Base-by-base conservation (phyloP, 2,888 invertebrate genomes). In the Clusia tigrina region DNA sequence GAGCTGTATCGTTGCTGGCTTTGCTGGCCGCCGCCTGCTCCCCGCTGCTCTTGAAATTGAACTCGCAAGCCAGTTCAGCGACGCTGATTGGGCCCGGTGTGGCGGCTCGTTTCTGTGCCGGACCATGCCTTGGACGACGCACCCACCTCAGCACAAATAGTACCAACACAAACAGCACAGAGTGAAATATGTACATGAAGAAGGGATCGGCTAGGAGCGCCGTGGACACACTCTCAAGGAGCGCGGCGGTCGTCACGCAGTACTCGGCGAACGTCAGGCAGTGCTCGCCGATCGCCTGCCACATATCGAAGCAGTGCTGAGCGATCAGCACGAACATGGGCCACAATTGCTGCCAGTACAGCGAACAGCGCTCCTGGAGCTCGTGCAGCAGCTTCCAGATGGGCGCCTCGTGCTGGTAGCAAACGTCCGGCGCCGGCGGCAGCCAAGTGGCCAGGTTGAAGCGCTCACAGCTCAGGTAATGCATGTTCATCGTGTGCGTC, bases 171-270 rank as follows among this genome's bases (percentile, higher is more conserved):
- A 81, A 62, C 46, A 72, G 37, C 26, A 73, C 72, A 12, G 70
- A 48, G 65, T 80, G 69, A 2, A 80, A 55, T 2, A 71, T 72
- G 56, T 71, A 77, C n/a, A 79, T 67, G 61, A 81, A 80, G 46
- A 78, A 20, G 26, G 68, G 72, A 64, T 79, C 79, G 25, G 2
- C 12, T 12, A 18, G 56, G 32, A 25, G 37, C 25, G 20, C 32
- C 24, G 17, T 25, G 2, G 52, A 12, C 32, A 6, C 25, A 12
- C 62, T 54, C 0, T 51, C 24, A 1, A 71, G 20, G 6, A 64
- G 60, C 10, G 59, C 64, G 2, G 62, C 25, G 3, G 63, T 1
- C 24, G 62, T 12, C 18, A 54, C 61, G 24, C 59, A 68, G 52
- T 62, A 69, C 18, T 67, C 56, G 15, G 55, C 48, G 10, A 71